Base-by-base conservation (phyloP, 2,888 invertebrate species). In the Philaethria dido region DNA sequence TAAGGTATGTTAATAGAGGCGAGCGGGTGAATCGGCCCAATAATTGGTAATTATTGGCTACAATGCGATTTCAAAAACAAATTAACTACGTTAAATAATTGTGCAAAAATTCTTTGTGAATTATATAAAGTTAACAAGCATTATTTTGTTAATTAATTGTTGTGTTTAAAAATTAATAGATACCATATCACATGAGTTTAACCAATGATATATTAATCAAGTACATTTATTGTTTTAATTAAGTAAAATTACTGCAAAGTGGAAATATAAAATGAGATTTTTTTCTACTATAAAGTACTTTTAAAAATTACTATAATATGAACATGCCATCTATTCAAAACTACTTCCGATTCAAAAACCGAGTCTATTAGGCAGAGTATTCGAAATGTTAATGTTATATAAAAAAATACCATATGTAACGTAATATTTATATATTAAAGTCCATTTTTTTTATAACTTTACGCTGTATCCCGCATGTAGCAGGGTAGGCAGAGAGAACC, bases 1-100 rank as follows among this genome's bases (percentile, higher is more conserved):
- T 29, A 59, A 59, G 59, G 59, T 59, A 59, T 59, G 59, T 59
- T 59, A 60, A 60, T 60, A 47, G 44, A 33, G 42, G 60, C 45
- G 60, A 47, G n/a, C 47, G 25, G 39, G 45, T 18, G 25, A 44
- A 60, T 29, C 45, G 33, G 45, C 2, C 45, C 60, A 29, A 33
- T 44, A 44, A 60, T 60, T 60, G 45, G 18, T 47, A 60, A 60
- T 60, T 33, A 47, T 47, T 47, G 60, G 33, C 44, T 47, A 16
- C 45, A 60, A 33, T 60, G 29, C 29, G 29, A 29, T 45, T 60
- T 45, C 45, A 60, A 42, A 57, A 57, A 42, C 55, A 39, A 39
- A 42, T 57, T 20, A 39, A 18, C 9, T 44, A 13, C 16, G 42
- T 9, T 18, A 29, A n/a, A 60, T 60, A 25, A 45, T 33, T 29